Evolutionary conservation across 2,113 vertebrate species (phyloP), one percentile per base, ranked within the genome.

Genomic region (Zosterops hypoxanthus): DNA sequence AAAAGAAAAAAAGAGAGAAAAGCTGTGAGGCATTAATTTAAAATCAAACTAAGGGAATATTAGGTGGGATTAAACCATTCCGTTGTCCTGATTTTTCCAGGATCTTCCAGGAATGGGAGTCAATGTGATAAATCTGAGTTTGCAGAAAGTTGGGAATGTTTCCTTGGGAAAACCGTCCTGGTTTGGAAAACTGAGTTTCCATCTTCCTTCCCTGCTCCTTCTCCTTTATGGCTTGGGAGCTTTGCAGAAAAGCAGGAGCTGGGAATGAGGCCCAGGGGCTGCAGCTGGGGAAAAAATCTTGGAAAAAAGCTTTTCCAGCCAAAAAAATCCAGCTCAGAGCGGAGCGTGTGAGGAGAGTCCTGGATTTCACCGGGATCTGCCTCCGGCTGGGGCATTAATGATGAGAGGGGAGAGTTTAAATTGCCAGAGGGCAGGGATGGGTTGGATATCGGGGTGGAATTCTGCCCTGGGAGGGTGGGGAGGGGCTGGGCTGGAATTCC

Each of bases 71-170:
- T 41, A 61, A 50, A 50, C 28, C 13, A 41, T 16, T 28, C 57
- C 2, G 0, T 20, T 33, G 28, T 50, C 59, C 23, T 0, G 1
- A 6, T 26, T 63, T 61, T n/a, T 41, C 29, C 23, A 12, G 29
- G 34, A 52, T 63, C 5, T 23, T 41, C 5, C 36, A 26, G 34
- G 34, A 78, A n/a, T 41, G 23, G 75, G 46, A 21, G 2, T 16
- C 12, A 50, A 6, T 25, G 17, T 12, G 28, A 41, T 31, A 50
- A 77, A 26, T 5, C 12, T 28, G 22, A 49, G 17, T 33, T 26
- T 9, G 5, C 23, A 41, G 22, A 41, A 33, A 13, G 6, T 16
- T n/a, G 29, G 29, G 75, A 52, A 63, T 14, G 26, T 78, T 63
- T 52, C 29, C 23, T 63, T 6, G 23, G 28, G 23, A 63, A 50